Conservation (phyloP, 2,113 vertebrate genomes). For the Saguinus midas region DNA sequence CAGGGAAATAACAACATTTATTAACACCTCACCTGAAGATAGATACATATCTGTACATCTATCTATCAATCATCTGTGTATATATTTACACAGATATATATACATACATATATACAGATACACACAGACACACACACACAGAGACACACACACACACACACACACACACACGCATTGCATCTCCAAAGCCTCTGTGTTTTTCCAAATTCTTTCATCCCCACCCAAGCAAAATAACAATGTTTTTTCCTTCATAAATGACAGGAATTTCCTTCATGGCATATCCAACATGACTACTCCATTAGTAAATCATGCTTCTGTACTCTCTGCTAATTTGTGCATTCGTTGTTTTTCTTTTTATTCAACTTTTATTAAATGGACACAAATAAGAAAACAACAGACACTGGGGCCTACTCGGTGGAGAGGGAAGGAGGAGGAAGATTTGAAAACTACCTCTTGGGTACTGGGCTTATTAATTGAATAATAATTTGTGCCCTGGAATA, state of each 20-base stretch:
- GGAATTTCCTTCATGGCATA: not conserved
- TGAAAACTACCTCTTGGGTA: not conserved
- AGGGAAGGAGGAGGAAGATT: too few species aligned
- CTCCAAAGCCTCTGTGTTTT: not conserved
- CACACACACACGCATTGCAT: not conserved
- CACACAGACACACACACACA: too few species aligned
- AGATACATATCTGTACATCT: too few species aligned
- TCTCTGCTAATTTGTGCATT: not conserved
- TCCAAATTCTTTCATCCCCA: not conserved
- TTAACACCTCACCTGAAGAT: not conserved
- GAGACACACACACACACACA: rapidly evolving
- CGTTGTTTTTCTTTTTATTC: too few species aligned
- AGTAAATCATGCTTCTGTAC: not conserved
- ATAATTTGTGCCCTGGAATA: not conserved
- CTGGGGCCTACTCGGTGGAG: too few species aligned
- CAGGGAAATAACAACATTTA: not conserved
- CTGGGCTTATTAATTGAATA: not conserved
- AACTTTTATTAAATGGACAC: too few species aligned
- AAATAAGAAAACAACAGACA: too few species aligned
- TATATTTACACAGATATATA: too few species aligned
- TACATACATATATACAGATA: too few species aligned
- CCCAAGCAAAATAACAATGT: not conserved
- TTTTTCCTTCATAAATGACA: not conserved
- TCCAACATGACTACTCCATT: too few species aligned
- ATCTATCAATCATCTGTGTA: too few species aligned